A percentile compares a stretch with the other conserved stretches of the same genome.
Evolutionary conservation across 2,888 invertebrate species (phyloP).

Genomic region (Hylaea fasciaria): DNA sequence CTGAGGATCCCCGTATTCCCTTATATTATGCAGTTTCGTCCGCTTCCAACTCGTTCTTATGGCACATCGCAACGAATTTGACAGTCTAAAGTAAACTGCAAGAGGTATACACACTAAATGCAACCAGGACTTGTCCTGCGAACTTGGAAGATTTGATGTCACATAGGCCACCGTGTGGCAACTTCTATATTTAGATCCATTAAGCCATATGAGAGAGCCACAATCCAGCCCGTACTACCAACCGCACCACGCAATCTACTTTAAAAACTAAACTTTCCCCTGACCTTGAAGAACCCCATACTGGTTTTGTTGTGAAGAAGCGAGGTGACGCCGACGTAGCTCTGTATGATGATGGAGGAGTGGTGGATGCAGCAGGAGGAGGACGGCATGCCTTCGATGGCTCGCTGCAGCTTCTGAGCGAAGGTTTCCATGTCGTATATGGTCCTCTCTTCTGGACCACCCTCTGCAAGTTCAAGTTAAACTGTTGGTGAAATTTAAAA

Average conservation of each 20-base stretch:
- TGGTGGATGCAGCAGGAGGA: slow-evolving; percentile 85
- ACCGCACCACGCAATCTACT: slow-evolving; percentile 38
- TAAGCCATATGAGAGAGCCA: too few species aligned
- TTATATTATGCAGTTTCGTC: too few species aligned
- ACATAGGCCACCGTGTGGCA: too few species aligned
- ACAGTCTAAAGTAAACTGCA: too few species aligned
- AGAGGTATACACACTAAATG: too few species aligned
- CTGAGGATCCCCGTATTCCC: too few species aligned
- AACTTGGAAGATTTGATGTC: too few species aligned
- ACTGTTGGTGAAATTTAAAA: not conserved
- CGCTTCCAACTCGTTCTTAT: too few species aligned
- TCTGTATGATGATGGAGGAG: slow-evolving; percentile 90
- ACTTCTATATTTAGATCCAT: too few species aligned
- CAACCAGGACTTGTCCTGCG: too few species aligned
- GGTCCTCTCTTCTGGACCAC: slow-evolving; percentile 66
- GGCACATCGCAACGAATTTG: too few species aligned
- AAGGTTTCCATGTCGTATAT: slow-evolving; percentile 87
- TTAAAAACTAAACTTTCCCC: slow-evolving; percentile 93
- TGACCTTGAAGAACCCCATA: slow-evolving; percentile 94
- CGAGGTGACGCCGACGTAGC: slow-evolving; percentile 91
- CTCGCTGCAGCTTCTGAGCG: slow-evolving; percentile 82
- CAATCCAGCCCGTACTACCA: not conserved
- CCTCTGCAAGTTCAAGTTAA: slow-evolving; percentile 55
- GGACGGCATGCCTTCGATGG: slow-evolving; percentile 76
- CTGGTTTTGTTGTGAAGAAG: slow-evolving; percentile 92